A percentile compares a stretch with the other conserved stretches of the same genome.
Conservation (phyloP, 2,113 vertebrate genomes). For the Hystrix brachyura region DNA sequence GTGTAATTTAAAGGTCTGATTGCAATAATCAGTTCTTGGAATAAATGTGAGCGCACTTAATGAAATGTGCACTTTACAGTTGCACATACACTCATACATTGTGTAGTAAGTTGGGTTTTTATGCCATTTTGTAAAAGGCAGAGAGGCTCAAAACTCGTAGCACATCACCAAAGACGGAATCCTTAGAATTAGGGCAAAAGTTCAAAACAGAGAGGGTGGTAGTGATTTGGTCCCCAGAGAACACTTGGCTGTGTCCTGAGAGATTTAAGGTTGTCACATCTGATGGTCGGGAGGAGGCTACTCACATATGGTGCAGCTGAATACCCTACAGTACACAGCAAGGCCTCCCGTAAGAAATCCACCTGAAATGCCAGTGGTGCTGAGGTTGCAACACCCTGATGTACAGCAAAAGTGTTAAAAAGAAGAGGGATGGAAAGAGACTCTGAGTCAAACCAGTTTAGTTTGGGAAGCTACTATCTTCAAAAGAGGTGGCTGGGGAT, state of each 20-base stretch:
- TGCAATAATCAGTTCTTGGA: conserved; percentile 83
- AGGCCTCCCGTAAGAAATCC: neutral
- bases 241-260: neutral
- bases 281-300: neutral
- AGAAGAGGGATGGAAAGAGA: neutral
- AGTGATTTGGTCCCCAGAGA: neutral
- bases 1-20: conserved; percentile 84
- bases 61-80: conserved; percentile 66
- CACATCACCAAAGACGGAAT: neutral
- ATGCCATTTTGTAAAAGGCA: conserved; percentile 38
- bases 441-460: neutral
- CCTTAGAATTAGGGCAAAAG: neutral
- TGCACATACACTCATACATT: neutral
- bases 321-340: neutral
- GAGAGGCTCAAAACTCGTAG: neutral
- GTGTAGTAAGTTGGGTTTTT: conserved; percentile 34
- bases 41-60: conserved; percentile 74
- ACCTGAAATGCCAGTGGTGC: neutral
- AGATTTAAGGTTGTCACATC: neutral
- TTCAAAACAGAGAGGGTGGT: neutral
- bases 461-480: neutral
- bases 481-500: neutral
- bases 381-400: neutral
- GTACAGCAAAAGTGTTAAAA: neutral
- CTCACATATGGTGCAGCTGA: neutral